phyloP scores from a whole-genome alignment of 2,888 invertebrate genomes.

The Tryphoninae sp. region DNA sequence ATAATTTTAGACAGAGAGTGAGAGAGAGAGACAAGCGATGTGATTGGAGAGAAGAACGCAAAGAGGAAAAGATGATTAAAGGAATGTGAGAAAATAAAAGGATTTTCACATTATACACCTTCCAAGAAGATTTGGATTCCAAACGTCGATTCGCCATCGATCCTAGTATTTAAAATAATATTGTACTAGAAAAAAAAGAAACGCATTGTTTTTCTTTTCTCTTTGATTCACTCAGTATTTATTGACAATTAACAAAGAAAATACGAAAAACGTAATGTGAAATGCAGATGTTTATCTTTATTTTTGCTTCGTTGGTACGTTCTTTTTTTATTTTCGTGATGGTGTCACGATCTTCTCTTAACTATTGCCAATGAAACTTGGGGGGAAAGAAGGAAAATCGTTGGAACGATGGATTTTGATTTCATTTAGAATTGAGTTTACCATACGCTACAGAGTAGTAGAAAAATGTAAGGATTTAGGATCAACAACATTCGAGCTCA shows the following conservation, averaged over 20 bases:
- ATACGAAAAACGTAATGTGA: conserved; percentile 15
- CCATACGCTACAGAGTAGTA: background rate
- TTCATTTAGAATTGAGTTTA: background rate
- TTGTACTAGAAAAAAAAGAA: conserved; percentile 41
- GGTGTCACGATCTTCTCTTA: background rate
- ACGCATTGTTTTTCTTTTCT: conserved; percentile 53
- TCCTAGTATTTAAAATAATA: conserved; percentile 34
- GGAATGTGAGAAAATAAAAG: conserved; percentile 41
- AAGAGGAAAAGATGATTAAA: conserved; percentile 53
- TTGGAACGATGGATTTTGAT: background rate
- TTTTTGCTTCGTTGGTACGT: background rate
- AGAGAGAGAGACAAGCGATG: conserved; percentile 34
- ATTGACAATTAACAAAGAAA: conserved; percentile 45
- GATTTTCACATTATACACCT: conserved; percentile 50
- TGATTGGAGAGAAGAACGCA: conserved; percentile 30
- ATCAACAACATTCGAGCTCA: background rate
- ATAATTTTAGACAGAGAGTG: conserved; percentile 39
- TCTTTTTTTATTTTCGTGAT: background rate
- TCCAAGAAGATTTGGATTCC: conserved; percentile 32
- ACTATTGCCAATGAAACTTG: conserved; percentile 3
- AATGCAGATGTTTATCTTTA: background rate
- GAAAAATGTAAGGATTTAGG: background rate
- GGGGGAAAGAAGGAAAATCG: background rate
- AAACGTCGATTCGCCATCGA: conserved; percentile 41
- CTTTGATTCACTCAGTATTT: conserved; percentile 56